Evolutionary conservation across 53 echinoderm and acorn worm species (phyloP).

Genomic region (Henricia sp.): DNA sequence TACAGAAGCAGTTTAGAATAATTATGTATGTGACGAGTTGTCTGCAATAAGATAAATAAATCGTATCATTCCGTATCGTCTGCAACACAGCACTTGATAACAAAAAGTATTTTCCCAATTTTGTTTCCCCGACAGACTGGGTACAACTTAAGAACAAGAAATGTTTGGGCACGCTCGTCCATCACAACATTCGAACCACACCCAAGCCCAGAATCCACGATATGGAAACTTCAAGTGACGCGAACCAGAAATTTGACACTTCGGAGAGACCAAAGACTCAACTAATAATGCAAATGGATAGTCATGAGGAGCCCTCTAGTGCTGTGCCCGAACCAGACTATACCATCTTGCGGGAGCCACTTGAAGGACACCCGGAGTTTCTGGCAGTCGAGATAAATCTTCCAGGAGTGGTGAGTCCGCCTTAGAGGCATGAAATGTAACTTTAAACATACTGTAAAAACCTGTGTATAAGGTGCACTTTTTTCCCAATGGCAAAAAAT

Average conservation of each 20-base stretch:
- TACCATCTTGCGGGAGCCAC: conserved; percentile 86
- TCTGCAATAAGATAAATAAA: too few relatives aligned
- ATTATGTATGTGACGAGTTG: too few relatives aligned
- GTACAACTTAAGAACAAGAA: conserved; percentile 87
- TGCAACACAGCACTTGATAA: too few relatives aligned
- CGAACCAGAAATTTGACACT: background rate
- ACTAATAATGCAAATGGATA: conserved; percentile 82
- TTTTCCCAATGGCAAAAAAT: too few relatives aligned
- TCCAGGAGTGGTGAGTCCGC: conserved; percentile 87
- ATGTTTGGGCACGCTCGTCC: conserved; percentile 71
- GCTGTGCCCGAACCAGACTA: conserved; percentile 74
- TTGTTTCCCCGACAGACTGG: conserved; percentile 63
- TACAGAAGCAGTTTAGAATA: too few relatives aligned
- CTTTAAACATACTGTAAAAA: too few relatives aligned
- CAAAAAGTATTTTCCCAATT: background rate
- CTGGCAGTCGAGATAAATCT: conserved; percentile 86
- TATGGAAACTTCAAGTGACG: conserved; percentile 39
- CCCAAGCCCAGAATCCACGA: conserved; percentile 93
- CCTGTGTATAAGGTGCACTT: too few relatives aligned
- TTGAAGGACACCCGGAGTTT: conserved; percentile 94
- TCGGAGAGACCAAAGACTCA: conserved; percentile 23
- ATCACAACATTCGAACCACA: conserved; percentile 86
- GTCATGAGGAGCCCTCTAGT: background rate
- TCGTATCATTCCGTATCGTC: too few relatives aligned
- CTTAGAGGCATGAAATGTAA: too few relatives aligned